Conservation (phyloP, 2,797 vertebrate species). For the Lacerta viridis region DNA sequence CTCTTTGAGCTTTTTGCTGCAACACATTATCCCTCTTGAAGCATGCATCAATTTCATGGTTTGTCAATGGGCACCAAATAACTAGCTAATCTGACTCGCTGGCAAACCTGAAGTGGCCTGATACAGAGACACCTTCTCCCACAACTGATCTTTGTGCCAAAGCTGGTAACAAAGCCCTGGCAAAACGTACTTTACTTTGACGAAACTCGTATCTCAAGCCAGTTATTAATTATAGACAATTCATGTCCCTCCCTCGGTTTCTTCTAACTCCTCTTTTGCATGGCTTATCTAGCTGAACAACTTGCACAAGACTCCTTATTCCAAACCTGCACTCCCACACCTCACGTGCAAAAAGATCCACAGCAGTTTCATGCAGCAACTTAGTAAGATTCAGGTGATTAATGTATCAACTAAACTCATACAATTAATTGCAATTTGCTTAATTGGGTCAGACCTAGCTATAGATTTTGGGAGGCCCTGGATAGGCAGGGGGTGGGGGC, state of each 20-base stretch:
- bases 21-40: too few relatives aligned
- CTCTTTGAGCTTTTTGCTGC: too few relatives aligned
- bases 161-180: not conserved
- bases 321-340: not conserved
- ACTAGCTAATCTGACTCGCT: not conserved
- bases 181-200: not conserved
- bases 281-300: not conserved
- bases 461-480: too few relatives aligned
- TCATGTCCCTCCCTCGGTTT: not conserved
- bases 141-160: not conserved
- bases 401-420: too few relatives aligned
- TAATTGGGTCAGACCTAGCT: too few relatives aligned
- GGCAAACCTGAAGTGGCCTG: not conserved
- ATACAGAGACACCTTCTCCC: not conserved
- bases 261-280: not conserved
- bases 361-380: too few relatives aligned
- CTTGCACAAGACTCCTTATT: not conserved
- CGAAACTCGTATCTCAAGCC: not conserved
- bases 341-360: too few relatives aligned
- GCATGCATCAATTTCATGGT: too few relatives aligned
- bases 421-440: too few relatives aligned
- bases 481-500: too few relatives aligned
- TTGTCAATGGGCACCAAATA: not conserved
- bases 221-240: not conserved
- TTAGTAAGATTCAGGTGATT: too few relatives aligned